Conservation (phyloP, 2,888 invertebrate species). For the Copidosoma aretas region DNA sequence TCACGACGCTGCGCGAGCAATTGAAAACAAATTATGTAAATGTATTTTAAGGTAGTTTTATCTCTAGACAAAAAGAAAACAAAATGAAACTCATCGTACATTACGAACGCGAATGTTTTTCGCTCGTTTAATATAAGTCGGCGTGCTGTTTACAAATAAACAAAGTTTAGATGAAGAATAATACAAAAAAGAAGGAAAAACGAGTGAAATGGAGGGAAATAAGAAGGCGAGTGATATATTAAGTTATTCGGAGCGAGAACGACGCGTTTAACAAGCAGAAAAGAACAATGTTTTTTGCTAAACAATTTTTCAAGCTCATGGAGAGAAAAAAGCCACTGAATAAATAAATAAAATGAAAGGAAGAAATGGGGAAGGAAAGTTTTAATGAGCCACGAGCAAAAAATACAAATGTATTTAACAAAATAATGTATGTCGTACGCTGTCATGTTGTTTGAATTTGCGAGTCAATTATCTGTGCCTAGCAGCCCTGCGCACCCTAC, state of each 20-base stretch:
- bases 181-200: conserved; percentile 14
- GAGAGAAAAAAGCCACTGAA: conserved; percentile 24
- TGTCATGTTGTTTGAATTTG: conserved; percentile 66
- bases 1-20: conserved; percentile 31
- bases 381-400: conserved; percentile 41
- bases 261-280: background rate
- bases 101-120: conserved; percentile 25
- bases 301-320: conserved; percentile 19
- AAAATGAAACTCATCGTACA: conserved; percentile 14
- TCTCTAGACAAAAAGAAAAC: conserved; percentile 27
- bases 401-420: conserved; percentile 44
- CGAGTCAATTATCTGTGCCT: conserved; percentile 72
- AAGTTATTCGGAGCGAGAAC: conserved; percentile 23
- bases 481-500: conserved; percentile 63
- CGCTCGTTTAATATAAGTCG: conserved; percentile 21
- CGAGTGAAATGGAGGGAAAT: conserved; percentile 10
- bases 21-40: conserved; percentile 30
- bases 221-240: conserved; percentile 6
- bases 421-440: conserved; percentile 62
- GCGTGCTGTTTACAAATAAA: conserved; percentile 24
- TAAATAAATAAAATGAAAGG: conserved; percentile 29
- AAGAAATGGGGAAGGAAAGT: conserved; percentile 19
- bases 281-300: too few species aligned
- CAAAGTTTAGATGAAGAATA: conserved; percentile 10
- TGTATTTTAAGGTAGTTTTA: conserved; percentile 40